Base-by-base conservation (phyloP, 2,888 invertebrate species). In the Lasioglossum marginatum region DNA sequence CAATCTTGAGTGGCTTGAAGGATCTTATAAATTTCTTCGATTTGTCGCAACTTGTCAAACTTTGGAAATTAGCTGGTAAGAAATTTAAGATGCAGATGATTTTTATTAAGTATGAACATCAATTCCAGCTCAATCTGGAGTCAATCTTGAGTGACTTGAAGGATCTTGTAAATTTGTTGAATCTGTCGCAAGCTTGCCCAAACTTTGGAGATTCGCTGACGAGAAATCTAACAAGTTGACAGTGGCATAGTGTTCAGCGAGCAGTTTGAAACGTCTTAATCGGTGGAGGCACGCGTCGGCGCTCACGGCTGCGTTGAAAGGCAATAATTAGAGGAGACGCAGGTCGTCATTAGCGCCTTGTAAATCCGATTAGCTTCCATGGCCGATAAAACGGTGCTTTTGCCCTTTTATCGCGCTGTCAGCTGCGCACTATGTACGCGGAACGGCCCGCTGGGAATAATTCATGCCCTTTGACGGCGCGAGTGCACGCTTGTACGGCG, bases 271-370 rank as follows among this genome's bases (percentile, higher is more conserved):
- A 23, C 75, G 71, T 77, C 81, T 86, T 68, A 78, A 86, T 76
- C 70, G 86, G 72, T 37, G 57, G n/a, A n/a, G 57, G 57, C 57
- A 57, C 57, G 57, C 57, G n/a, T 16, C 71, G 34, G 12, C 6
- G 75, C 81, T 78, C 80, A 71, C 77, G 66, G 70, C 66, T 23
- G 14, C 48, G 27, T 5, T 71, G 86, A 70, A 86, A 84, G 19
- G 45, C 70, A 72, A 71, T 85, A 85, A 86, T 85, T 85, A 78
- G 48, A 6, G 48, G 43, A 45, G 81, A 78, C 66, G 85, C 23
- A n/a, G 66, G 23, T 71, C 75, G 85, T 85, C 81, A 72, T 86
- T 86, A 86, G 48, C 78, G 78, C 66, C 60, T 60, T 63, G 66
- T 63, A 71, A 72, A 86, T 70, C 66, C 66, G 71, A 81, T 81